phyloP scores from a whole-genome alignment of 2,888 invertebrate genomes.

The Helicoverpa assulta region DNA sequence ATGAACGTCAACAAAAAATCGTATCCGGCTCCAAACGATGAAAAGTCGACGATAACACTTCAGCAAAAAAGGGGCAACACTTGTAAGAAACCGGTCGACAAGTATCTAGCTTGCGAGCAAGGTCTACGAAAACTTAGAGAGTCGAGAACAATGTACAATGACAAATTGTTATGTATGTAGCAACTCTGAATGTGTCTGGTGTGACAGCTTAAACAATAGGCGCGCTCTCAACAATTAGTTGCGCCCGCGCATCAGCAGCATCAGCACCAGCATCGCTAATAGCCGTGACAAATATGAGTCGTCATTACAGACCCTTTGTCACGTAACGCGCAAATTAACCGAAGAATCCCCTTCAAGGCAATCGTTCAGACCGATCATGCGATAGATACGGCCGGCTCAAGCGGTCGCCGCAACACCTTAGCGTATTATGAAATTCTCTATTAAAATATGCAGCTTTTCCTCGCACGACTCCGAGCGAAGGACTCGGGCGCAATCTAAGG shows the following conservation, averaged over 20 bases:
- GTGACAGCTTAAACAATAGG: conserved; percentile 78
- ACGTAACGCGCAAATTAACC: conserved; percentile 59
- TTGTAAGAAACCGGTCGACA: conserved; percentile 66
- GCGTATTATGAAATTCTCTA: conserved; percentile 80
- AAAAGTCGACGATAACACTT: conserved; percentile 74
- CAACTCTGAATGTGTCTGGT: conserved; percentile 74
- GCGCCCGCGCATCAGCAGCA: conserved; percentile 72
- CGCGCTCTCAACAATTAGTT: conserved; percentile 72
- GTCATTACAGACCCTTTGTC: conserved; percentile 68
- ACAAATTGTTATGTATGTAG: conserved; percentile 76
- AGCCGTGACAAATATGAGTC: conserved; percentile 68
- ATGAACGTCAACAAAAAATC: conserved; percentile 77
- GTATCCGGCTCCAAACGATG: conserved; percentile 82
- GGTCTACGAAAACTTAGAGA: conserved; percentile 75
- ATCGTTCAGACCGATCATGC: conserved; percentile 73
- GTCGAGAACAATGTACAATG: conserved; percentile 78
- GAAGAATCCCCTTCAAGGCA: conserved; percentile 71
- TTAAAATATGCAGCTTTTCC: conserved; percentile 88
- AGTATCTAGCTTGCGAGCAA: conserved; percentile 68
- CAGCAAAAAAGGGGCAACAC: conserved; percentile 72
- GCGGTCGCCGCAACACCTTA: conserved; percentile 73
- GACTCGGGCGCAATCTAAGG: conserved; percentile 88
- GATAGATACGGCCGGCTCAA: conserved; percentile 69
- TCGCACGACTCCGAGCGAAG: conserved; percentile 83
- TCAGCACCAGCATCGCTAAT: conserved; percentile 67